phyloP scores from a whole-genome alignment of 2,113 vertebrate species.

The Benitochromis conjunctus region DNA sequence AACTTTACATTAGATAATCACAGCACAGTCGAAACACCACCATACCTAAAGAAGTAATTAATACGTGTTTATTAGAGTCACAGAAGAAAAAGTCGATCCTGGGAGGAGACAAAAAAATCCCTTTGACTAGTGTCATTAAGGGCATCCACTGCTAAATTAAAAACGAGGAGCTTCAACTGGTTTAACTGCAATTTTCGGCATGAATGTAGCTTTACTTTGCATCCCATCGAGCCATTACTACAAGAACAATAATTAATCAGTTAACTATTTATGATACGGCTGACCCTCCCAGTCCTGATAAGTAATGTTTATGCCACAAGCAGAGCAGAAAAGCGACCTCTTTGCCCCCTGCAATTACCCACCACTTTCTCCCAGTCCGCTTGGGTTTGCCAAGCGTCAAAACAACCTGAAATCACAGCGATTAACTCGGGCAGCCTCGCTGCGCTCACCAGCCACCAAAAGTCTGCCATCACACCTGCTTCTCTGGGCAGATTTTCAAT shows the following conservation, averaged over 20 bases:
- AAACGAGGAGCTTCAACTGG: accelerated
- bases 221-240: neutral
- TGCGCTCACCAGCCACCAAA: neutral
- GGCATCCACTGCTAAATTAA: neutral
- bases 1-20: neutral
- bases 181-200: neutral
- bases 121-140: neutral
- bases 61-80: neutral
- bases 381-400: slow-evolving; percentile 22
- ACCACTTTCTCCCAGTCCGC: neutral
- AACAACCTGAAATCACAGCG: slow-evolving; percentile 45
- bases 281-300: slow-evolving; percentile 35
- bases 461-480: slow-evolving; percentile 49
- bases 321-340: slow-evolving; percentile 7
- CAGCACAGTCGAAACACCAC: neutral
- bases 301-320: slow-evolving; percentile 29
- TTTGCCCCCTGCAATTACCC: slow-evolving; percentile 18
- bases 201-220: neutral
- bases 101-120: neutral
- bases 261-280: neutral
- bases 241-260: slow-evolving; percentile 12
- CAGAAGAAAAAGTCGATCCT: neutral
- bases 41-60: neutral
- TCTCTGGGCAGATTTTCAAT: slow-evolving; percentile 29
- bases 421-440: slow-evolving; percentile 6